Evolutionary conservation across 2,113 vertebrate species (phyloP), one percentile per base, ranked within the genome.

Genomic region (Corydoras sp.): DNA sequence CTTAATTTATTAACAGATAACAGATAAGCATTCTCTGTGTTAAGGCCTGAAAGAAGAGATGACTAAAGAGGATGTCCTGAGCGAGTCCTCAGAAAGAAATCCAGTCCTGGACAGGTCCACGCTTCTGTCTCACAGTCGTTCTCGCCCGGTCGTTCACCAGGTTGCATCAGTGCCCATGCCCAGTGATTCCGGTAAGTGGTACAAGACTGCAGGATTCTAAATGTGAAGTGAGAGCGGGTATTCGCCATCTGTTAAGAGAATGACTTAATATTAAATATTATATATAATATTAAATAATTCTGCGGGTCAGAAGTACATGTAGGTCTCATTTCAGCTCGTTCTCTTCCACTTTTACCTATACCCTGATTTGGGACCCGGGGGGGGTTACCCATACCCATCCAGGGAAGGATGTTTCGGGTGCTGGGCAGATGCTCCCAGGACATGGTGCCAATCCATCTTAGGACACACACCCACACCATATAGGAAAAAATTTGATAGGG

Each of bases 141-240:
- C 90, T 54, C 83, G 85, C 1, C 84, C 92, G 0, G 86, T 96
- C 54, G 91, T 91, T 68, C 95, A 97, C 85, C 95, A 92, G 76
- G 91, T 99, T 83, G 92, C 93, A 62, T 94, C 96, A 53, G 95
- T 93, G 77, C 96, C 96, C 18, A 96, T 97, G 94, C 96, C 96
- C 85, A 90, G 86, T 9, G 95, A 98, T 83, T 95, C 93, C 15
- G 95, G 96, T 97, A 89, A 74, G 95, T 10, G 7, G 9, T 51
- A 10, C 2, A 35, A n/a, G 18, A 5, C 4, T 62, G 5, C 32
- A 14, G 29, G 10, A 55, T 24, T 24, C 1, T 24, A 24, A 62
- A 2, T 1, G 29, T 35, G 51, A 59, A 15, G 4, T 4, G 13
- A 62, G n/a, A 30, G 30, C 3, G 9, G 43, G 62, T 49, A 3